phyloP scores from a whole-genome alignment of 2,113 vertebrate genomes.

The Pseudonaja textilis region DNA sequence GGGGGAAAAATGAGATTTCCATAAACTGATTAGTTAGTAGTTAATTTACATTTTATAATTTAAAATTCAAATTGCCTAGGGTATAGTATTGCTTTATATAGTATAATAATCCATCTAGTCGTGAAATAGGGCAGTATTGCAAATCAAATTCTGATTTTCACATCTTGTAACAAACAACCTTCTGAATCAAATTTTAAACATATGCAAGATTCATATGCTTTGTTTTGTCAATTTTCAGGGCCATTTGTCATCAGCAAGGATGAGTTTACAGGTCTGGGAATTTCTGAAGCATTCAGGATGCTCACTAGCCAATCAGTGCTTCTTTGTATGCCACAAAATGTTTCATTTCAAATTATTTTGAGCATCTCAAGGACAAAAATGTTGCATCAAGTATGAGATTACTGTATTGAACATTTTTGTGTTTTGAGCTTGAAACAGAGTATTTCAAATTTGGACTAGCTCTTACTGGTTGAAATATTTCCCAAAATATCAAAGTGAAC shows the following conservation, averaged over 20 bases:
- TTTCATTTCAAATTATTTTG: background rate
- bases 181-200: background rate
- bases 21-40: background rate
- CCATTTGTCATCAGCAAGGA: background rate
- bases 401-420: background rate
- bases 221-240: background rate
- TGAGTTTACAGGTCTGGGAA: background rate
- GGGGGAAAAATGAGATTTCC: background rate
- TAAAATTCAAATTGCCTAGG: background rate
- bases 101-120: background rate
- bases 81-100: background rate
- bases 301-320: background rate
- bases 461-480: background rate
- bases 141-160: slow-evolving; percentile 4
- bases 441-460: background rate
- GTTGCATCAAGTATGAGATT: background rate
- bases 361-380: background rate
- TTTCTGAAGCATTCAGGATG: background rate
- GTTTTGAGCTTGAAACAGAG: background rate
- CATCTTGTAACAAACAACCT: background rate
- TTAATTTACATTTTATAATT: background rate
- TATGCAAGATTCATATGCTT: background rate
- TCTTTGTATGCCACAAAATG: background rate
- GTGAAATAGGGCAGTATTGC: background rate
- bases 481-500: background rate